Conservation (phyloP, 1,140 invertebrate genomes). For the Drosophila takahashii region DNA sequence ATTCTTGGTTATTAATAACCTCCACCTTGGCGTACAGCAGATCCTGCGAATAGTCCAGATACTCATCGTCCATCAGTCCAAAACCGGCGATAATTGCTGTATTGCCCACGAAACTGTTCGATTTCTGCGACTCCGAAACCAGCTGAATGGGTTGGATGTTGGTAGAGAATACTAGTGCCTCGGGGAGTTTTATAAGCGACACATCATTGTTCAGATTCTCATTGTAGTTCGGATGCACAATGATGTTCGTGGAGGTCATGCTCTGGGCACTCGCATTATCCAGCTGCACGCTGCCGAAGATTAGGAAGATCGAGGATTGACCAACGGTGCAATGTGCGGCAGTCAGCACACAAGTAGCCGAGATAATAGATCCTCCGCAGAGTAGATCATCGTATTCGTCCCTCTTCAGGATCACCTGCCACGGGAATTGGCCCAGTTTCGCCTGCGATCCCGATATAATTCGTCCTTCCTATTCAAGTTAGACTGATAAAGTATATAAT, state of each 20-base stretch:
- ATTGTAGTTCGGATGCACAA: slow-evolving; percentile 85
- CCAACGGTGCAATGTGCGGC: slow-evolving; percentile 86
- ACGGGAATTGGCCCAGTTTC: slow-evolving; percentile 63
- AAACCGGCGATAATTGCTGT: slow-evolving; percentile 64
- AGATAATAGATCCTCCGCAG: slow-evolving; percentile 87
- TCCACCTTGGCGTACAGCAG: slow-evolving; percentile 68
- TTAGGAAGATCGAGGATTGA: slow-evolving; percentile 62
- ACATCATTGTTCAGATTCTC: slow-evolving; percentile 86
- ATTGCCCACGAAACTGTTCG: slow-evolving; percentile 60
- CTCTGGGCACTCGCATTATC: slow-evolving; percentile 64
- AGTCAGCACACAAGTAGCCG: slow-evolving; percentile 86
- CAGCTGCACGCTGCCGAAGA: slow-evolving; percentile 85
- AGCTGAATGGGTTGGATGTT: slow-evolving; percentile 64
- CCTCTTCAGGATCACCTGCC: slow-evolving; percentile 77
- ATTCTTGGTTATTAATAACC: slow-evolving; percentile 65
- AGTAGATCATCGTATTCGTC: slow-evolving; percentile 66
- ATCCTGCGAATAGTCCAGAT: slow-evolving; percentile 62
- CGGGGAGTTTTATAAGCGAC: slow-evolving; percentile 86
- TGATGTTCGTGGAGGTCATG: slow-evolving; percentile 78
- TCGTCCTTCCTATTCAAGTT: slow-evolving; percentile 55
- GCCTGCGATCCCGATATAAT: slow-evolving; percentile 66
- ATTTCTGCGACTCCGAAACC: slow-evolving; percentile 36
- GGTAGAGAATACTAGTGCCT: slow-evolving; percentile 78
- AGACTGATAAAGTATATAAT: background rate
- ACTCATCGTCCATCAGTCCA: slow-evolving; percentile 71